Evolutionary conservation across 2,888 invertebrate genomes (phyloP).

Genomic region (Oligia strigilis): DNA sequence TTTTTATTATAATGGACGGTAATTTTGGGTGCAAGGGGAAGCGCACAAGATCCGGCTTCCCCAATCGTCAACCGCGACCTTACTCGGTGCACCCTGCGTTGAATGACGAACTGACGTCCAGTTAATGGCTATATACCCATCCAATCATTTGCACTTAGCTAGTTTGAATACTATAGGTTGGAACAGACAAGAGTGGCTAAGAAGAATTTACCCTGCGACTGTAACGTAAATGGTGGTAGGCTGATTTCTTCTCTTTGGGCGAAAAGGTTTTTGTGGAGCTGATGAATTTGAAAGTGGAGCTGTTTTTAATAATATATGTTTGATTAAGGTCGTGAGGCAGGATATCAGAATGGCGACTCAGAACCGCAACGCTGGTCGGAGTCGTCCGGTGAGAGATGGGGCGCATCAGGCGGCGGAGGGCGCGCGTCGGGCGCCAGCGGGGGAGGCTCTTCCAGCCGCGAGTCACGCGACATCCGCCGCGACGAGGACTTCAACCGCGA

Average conservation of each 20-base stretch:
- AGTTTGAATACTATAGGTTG: conserved; percentile 4
- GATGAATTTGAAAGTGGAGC: not conserved
- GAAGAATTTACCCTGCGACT: not conserved
- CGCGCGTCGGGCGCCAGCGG: conserved; percentile 66
- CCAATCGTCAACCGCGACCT: conserved; percentile 22
- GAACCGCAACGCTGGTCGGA: conserved; percentile 77
- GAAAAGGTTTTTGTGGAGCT: conserved; percentile 11
- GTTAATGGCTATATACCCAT: conserved; percentile 24
- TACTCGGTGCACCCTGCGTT: conserved; percentile 31
- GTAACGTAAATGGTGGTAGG: conserved; percentile 1
- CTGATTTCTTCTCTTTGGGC: not conserved
- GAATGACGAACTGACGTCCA: conserved; percentile 19
- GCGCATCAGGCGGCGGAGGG: conserved; percentile 71
- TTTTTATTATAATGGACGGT: conserved; percentile 30
- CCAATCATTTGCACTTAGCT: conserved; percentile 51
- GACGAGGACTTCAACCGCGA: conserved; percentile 67
- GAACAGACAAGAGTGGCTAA: not conserved
- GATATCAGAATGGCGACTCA: conserved; percentile 89
- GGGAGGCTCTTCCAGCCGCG: conserved; percentile 73
- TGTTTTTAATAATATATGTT: conserved; percentile 12
- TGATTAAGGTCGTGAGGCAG: conserved; percentile 83
- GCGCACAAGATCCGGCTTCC: conserved; percentile 12
- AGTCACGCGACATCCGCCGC: conserved; percentile 77
- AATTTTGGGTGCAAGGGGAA: conserved; percentile 29
- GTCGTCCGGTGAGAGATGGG: conserved; percentile 72